Evolutionary conservation across 1,140 invertebrate genomes (phyloP), one percentile per base, ranked within the genome.

Genomic region (Cotesia chilonis): DNA sequence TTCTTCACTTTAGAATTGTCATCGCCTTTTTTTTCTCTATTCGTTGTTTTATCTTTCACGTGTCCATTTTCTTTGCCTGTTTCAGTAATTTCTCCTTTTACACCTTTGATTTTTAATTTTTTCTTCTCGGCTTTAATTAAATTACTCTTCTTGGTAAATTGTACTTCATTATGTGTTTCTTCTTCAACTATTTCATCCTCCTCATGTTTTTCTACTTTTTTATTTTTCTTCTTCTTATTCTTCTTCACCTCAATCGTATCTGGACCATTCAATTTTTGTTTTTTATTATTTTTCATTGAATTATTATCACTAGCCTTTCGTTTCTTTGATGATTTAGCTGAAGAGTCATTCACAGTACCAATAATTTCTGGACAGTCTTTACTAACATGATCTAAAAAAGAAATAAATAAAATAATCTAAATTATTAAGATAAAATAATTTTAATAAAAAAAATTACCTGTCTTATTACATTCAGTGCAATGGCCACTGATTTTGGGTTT

Each of bases 391-490:
- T 82, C 81, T 79, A 55, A 2, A 76, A 79, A 57, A 12, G 2
- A 28, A 41, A 51, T 65, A 52, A 36, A 36, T 7, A 4, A 38
- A 17, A 70, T 59, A 70, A 59, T 57, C 14, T 12, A 57, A 3
- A 57, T 37, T 28, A 63, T 60, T 3, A 28, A 28, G 1, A 28
- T 1, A 28, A 28, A 28, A 28, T 28, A 28, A 28, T 28, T 1
- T 28, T 1, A 28, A 28, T 28, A 28, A 63, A 59, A 17, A 59
- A 55, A 69, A 38, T 66, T 77, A 84, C 82, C 81, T 68, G 59
- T 60, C 75, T 75, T 51, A 28, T 78, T 75, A 10, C 81, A 85
- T n/a, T 81, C 82, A 35, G 81, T 82, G 38, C 83, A 86, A 20
- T 57, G 75, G 10, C 81, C 82, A 47, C 65, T 66, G 68, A 84